Conservation (phyloP, 2,797 vertebrate genomes). For the Orestias chungarensis region DNA sequence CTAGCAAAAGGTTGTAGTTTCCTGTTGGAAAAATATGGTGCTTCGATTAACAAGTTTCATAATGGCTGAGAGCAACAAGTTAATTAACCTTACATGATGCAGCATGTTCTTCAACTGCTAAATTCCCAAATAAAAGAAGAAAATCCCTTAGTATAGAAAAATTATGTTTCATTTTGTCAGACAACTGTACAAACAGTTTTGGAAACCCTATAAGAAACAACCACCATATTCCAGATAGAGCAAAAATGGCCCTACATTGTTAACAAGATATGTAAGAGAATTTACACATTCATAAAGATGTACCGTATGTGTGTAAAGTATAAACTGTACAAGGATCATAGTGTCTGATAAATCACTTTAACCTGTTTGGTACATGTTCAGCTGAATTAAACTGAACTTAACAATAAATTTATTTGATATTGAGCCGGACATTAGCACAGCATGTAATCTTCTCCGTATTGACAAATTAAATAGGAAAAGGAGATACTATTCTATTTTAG, state of each 20-base stretch:
- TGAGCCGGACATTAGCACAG: background rate
- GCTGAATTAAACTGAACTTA: too few relatives aligned
- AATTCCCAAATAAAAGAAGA: background rate
- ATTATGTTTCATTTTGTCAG: background rate
- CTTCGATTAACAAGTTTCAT: background rate
- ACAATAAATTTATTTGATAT: background rate
- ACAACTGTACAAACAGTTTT: background rate
- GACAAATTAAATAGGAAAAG: background rate
- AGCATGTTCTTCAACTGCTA: background rate
- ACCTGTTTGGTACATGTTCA: background rate
- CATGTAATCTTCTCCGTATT: background rate
- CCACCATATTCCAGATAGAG: background rate
- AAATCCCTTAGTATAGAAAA: background rate
- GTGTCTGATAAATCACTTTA: background rate
- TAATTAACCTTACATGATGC: background rate
- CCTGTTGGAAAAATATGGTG: background rate
- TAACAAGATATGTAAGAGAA: background rate
- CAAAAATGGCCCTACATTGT: background rate
- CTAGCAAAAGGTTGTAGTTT: background rate
- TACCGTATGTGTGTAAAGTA: background rate
- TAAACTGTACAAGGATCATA: background rate
- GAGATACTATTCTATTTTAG: background rate
- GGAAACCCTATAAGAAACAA: background rate
- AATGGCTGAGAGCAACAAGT: background rate
- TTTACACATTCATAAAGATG: background rate